These are phyloP conservation scores for Noctua pronuba DNA, from an alignment of 2,888 invertebrate species.

Conservation along the genomic window DNA sequence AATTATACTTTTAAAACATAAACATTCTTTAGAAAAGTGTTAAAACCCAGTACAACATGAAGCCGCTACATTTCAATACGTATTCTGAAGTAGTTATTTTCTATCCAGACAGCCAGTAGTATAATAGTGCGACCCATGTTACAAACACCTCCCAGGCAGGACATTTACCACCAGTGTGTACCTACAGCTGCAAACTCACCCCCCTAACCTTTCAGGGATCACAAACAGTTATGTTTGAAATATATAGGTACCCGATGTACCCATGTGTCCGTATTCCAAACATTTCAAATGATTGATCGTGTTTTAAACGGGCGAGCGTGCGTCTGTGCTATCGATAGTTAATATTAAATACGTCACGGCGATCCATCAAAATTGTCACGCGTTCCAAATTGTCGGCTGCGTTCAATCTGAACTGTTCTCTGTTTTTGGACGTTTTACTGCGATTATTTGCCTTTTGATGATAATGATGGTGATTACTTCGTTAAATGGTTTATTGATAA, in stretches of 20 bases:
- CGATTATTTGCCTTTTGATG: constrained; percentile 9
- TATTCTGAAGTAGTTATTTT: not conserved
- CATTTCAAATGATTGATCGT: constrained; percentile 74
- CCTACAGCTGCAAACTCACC: constrained; percentile 3
- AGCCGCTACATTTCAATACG: not conserved
- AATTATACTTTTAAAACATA: not conserved
- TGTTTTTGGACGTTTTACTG: constrained; percentile 30
- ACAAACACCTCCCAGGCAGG: not conserved
- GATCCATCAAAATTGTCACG: constrained; percentile 76
- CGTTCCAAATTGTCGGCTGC: constrained; percentile 64
- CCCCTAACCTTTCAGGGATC: not conserved
- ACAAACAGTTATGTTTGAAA: constrained; percentile 34
- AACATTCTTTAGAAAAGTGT: not conserved
- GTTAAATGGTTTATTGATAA: not conserved
- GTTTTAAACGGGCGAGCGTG: constrained; percentile 72
- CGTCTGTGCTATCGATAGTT: constrained; percentile 65
- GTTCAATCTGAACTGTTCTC: constrained; percentile 56
- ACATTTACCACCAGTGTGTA: not conserved
- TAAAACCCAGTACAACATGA: not conserved
- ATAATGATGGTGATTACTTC: constrained; percentile 17
- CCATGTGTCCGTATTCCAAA: constrained; percentile 36
- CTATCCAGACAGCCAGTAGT: not conserved
- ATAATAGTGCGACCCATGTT: not conserved
- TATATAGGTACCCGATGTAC: constrained; percentile 30
- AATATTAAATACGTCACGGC: constrained; percentile 74